phyloP scores from a whole-genome alignment of 1,140 invertebrate species.

The Acyrthosiphon pisum region DNA sequence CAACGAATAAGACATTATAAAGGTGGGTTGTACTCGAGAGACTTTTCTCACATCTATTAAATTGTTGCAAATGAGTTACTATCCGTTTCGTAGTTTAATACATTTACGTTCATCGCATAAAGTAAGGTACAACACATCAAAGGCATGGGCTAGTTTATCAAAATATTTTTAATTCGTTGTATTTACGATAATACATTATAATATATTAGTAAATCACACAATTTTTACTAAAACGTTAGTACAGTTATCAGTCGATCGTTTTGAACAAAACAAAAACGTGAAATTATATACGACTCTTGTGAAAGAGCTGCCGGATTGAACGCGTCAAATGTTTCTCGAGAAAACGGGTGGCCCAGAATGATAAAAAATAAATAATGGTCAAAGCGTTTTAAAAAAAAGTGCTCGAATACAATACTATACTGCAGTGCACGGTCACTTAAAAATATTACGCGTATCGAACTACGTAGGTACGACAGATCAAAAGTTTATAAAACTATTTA shows the following conservation, averaged over 20 bases:
- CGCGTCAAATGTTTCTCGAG: background rate
- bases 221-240: background rate
- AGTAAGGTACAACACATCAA: background rate
- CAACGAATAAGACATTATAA: background rate
- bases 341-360: background rate
- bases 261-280: background rate
- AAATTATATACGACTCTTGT: background rate
- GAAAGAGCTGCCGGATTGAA: background rate
- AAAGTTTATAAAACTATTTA: background rate
- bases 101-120: background rate
- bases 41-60: background rate
- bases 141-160: background rate
- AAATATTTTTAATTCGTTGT: background rate
- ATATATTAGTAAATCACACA: background rate
- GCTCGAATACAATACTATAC: background rate
- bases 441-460: background rate
- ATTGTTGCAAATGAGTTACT: background rate
- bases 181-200: background rate
- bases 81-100: background rate
- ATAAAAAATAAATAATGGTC: background rate
- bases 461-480: background rate
- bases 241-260: too few relatives aligned
- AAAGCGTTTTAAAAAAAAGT: background rate
- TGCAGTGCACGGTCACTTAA: background rate
- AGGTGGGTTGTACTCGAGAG: too few relatives aligned